A percentile compares a stretch with the other conserved stretches of the same genome.
These are phyloP conservation scores for Saturnia pavonia DNA, from an alignment of 2,888 invertebrate species.

Conservation along the genomic window DNA sequence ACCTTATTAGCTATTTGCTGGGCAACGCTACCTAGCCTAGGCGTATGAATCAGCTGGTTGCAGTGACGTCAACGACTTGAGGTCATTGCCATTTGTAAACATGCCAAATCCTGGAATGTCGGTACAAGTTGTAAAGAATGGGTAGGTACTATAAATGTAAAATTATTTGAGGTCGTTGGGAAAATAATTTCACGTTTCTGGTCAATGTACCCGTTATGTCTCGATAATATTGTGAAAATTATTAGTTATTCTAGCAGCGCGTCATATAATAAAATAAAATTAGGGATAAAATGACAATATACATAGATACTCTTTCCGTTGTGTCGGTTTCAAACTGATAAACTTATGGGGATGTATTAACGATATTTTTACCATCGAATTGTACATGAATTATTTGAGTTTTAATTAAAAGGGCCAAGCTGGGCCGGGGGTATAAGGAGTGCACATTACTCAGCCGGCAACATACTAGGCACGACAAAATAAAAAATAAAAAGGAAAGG, in stretches of 20 bases:
- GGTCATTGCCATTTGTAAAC: constrained; percentile 36
- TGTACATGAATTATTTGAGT: no score
- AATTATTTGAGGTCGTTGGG: constrained; percentile 9
- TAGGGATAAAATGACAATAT: background rate
- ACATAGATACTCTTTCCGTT: background rate
- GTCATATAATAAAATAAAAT: background rate
- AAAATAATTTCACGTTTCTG: constrained; percentile 13
- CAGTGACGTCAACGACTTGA: constrained; percentile 30
- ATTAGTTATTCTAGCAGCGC: background rate
- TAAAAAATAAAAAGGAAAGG: no score
- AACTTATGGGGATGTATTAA: no score
- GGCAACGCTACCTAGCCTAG: constrained; percentile 19
- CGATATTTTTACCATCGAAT: no score
- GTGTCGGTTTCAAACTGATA: no score
- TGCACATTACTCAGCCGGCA: no score
- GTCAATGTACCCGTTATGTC: constrained; percentile 13
- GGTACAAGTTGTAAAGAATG: constrained; percentile 21
- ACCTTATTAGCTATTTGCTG: constrained; percentile 6
- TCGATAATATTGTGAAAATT: background rate
- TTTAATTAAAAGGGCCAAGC: no score
- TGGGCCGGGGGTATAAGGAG: no score
- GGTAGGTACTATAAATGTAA: constrained; percentile 12
- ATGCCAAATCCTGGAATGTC: constrained; percentile 30
- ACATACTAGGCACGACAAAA: no score
- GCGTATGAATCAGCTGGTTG: constrained; percentile 32